phyloP scores from a whole-genome alignment of 2,797 vertebrate species.

The Halcyon leucocephala region DNA sequence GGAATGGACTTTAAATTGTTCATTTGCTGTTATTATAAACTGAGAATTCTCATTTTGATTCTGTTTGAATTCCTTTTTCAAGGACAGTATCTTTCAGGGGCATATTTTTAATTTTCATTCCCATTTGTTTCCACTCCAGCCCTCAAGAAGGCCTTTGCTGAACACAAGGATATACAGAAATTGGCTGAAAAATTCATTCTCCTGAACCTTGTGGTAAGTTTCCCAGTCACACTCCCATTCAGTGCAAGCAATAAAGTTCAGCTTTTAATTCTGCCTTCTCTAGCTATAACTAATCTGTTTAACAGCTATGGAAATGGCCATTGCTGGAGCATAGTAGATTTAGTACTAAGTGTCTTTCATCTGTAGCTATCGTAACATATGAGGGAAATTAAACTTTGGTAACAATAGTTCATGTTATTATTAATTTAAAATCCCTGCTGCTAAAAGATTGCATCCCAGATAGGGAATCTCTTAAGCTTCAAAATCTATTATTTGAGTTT shows the following conservation, averaged over 20 bases:
- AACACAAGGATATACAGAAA: constrained; percentile 88
- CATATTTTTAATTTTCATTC: neutral
- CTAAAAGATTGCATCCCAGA: neutral
- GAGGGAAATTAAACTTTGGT: neutral
- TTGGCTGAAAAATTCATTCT: constrained; percentile 88
- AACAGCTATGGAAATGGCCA: neutral
- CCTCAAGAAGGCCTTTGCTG: constrained; percentile 89
- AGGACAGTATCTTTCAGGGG: neutral
- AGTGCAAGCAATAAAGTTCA: neutral
- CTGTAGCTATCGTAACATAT: neutral
- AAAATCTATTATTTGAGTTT: neutral
- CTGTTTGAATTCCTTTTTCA: neutral
- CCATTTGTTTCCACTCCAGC: constrained; percentile 74
- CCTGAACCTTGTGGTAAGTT: constrained; percentile 92
- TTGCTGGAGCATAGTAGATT: neutral
- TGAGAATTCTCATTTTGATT: neutral
- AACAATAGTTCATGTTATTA: neutral
- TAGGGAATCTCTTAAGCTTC: neutral
- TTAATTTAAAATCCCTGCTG: neutral
- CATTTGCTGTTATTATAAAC: neutral
- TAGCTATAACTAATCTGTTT: neutral
- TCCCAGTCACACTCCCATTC: neutral
- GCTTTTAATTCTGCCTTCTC: neutral
- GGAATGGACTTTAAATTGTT: neutral
- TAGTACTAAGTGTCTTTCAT: neutral